Conservation (phyloP, 2,888 invertebrate species). For the Noctua pronuba region DNA sequence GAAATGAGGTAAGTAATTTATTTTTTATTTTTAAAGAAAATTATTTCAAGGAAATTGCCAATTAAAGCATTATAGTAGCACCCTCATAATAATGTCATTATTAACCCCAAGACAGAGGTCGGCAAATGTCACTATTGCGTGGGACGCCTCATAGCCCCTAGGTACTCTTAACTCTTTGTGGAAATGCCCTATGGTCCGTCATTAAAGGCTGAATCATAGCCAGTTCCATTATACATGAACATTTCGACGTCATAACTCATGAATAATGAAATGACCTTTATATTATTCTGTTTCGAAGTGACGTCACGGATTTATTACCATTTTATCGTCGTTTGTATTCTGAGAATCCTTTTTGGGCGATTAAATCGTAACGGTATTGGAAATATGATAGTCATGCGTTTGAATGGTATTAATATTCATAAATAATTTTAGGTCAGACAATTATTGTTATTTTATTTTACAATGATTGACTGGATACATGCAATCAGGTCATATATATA, state of each 20-base stretch:
- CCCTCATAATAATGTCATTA: neutral
- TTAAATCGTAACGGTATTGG: constrained; percentile 31
- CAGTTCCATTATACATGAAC: constrained; percentile 65
- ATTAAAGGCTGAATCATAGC: constrained; percentile 79
- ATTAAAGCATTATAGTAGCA: too few relatives aligned
- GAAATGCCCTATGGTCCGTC: constrained; percentile 73
- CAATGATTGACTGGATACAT: neutral
- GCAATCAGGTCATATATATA: neutral
- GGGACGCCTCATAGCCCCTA: constrained; percentile 19
- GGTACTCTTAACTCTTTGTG: constrained; percentile 60
- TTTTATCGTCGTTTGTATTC: constrained; percentile 37
- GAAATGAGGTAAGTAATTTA: neutral
- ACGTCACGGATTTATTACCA: constrained; percentile 60
- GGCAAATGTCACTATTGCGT: constrained; percentile 54
- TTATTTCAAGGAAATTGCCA: neutral
- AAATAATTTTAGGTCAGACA: neutral
- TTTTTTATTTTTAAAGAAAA: neutral
- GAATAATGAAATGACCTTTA: constrained; percentile 79
- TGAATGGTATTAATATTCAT: constrained; percentile 21
- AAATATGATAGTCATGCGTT: constrained; percentile 32
- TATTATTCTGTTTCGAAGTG: constrained; percentile 60
- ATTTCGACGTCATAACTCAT: constrained; percentile 75
- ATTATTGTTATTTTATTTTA: constrained; percentile 9
- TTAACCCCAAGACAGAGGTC: constrained; percentile 34
- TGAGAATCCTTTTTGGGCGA: constrained; percentile 33